These are phyloP conservation scores for Hesperophylax magnus DNA, from an alignment of 1,140 invertebrate genomes.

Conservation along the genomic window DNA sequence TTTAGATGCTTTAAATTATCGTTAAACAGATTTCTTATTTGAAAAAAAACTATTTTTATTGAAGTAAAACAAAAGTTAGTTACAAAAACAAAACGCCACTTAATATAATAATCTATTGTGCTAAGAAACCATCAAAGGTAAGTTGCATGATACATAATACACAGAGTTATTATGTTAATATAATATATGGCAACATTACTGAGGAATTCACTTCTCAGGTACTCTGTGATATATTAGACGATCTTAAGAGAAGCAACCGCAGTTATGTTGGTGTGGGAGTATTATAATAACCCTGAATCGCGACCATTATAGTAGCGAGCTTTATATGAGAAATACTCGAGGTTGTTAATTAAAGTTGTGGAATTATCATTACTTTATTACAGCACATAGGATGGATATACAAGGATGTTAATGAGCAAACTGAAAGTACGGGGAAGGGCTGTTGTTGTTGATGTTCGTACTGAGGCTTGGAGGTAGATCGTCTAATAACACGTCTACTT, in stretches of 20 bases:
- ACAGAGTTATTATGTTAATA: slow-evolving; percentile 1
- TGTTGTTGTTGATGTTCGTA: too few species aligned
- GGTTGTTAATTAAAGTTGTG: slow-evolving; percentile 13
- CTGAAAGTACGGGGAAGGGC: neutral
- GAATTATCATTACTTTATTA: slow-evolving; percentile 17
- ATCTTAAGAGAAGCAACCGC: neutral
- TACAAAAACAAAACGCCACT: neutral
- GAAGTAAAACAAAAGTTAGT: too few species aligned
- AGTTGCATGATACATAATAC: neutral
- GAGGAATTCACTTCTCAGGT: slow-evolving; percentile 2
- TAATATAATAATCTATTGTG: neutral
- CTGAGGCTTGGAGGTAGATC: too few species aligned
- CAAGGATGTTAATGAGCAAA: slow-evolving; percentile 5
- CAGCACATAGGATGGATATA: neutral
- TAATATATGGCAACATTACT: neutral
- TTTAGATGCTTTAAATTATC: too few species aligned
- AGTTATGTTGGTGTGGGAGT: neutral
- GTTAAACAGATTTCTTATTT: too few species aligned
- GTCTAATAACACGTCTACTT: too few species aligned
- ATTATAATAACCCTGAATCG: neutral
- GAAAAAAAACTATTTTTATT: too few species aligned
- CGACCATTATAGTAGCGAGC: neutral
- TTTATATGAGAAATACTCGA: neutral
- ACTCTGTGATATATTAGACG: neutral
- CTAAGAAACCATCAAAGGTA: neutral